Evolutionary conservation across 2,888 invertebrate genomes (phyloP).

Genomic region (Taenaris catops): DNA sequence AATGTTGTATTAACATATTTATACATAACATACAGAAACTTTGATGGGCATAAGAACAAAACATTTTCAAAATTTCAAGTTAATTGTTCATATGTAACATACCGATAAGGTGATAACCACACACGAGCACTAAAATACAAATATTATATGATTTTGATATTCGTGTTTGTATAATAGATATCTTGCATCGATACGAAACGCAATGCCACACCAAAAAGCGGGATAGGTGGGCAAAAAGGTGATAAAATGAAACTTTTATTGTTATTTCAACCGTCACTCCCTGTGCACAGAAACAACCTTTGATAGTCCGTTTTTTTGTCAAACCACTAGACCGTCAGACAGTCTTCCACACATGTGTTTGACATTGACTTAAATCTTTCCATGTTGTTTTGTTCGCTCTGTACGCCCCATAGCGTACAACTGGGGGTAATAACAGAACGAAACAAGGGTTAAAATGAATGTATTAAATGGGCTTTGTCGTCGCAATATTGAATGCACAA

Average conservation of each 20-base stretch:
- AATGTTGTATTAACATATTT: too few relatives aligned
- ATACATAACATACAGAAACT: too few relatives aligned
- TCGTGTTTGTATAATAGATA: too few relatives aligned
- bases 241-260: constrained; percentile 3
- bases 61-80: too few relatives aligned
- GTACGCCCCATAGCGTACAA: constrained; percentile 7
- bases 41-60: too few relatives aligned
- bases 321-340: constrained; percentile 4
- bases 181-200: too few relatives aligned
- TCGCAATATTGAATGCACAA: background rate
- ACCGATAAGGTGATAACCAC: too few relatives aligned
- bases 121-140: too few relatives aligned
- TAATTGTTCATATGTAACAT: too few relatives aligned
- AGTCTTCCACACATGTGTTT: constrained; percentile 29
- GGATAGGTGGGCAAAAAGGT: too few relatives aligned
- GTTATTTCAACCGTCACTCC: constrained; percentile 1
- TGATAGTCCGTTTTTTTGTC: constrained; percentile 2
- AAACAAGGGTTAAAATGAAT: constrained; percentile 9
- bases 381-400: constrained; percentile 18
- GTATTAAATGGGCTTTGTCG: background rate
- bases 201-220: too few relatives aligned
- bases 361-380: constrained; percentile 25
- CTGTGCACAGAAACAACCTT: background rate
- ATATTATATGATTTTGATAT: too few relatives aligned
- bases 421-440: constrained; percentile 9